phyloP scores from a whole-genome alignment of 2,888 invertebrate genomes.

The Protonemura montana region DNA sequence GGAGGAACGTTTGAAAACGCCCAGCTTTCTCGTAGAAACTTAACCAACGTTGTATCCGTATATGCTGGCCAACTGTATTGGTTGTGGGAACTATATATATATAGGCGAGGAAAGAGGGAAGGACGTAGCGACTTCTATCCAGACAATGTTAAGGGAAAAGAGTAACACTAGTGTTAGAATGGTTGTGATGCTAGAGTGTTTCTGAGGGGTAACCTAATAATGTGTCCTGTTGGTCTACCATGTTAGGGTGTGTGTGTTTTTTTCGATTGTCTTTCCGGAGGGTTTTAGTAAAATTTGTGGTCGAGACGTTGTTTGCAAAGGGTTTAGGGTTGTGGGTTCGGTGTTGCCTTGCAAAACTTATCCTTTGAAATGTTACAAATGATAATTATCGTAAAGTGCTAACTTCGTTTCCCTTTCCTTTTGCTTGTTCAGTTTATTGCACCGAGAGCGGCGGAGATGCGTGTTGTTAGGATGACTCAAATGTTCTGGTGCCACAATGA shows the following conservation, averaged over 20 bases:
- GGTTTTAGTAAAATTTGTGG: neutral
- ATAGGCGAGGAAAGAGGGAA: neutral
- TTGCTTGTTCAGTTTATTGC: neutral
- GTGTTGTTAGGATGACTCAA: neutral
- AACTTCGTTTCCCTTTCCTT: neutral
- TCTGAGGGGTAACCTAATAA: neutral
- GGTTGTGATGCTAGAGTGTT: constrained; percentile 19
- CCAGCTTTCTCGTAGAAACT: neutral
- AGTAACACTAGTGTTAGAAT: neutral
- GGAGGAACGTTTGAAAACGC: constrained; percentile 15
- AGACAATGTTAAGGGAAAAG: neutral
- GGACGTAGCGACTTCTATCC: neutral
- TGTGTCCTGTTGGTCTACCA: neutral
- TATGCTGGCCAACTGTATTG: neutral
- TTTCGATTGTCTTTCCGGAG: neutral
- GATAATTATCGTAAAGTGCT: constrained; percentile 7
- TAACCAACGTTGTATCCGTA: neutral
- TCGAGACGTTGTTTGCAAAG: neutral
- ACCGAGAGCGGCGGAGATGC: neutral
- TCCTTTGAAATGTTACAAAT: neutral
- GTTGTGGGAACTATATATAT: neutral
- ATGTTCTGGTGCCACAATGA: neutral
- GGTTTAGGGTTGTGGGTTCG: neutral
- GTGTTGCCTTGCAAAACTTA: neutral
- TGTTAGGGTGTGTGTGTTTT: neutral